A percentile compares a stretch with the other conserved stretches of the same genome.
Conservation (phyloP, 92 coral and sea anemone genomes). For the Scolanthus callimorphus region DNA sequence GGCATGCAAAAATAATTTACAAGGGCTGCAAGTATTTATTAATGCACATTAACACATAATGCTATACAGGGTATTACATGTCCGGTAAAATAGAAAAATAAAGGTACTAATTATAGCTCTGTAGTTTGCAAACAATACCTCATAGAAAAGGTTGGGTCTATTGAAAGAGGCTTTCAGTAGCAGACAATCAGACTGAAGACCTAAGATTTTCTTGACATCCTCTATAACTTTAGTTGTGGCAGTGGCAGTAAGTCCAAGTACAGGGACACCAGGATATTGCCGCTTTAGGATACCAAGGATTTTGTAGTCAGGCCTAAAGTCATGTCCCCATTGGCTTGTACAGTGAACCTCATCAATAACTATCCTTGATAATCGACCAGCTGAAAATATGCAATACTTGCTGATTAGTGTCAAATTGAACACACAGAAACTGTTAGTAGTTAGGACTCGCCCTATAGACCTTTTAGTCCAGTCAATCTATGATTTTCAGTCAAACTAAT, state of each 20-base stretch:
- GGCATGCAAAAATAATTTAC: not conserved
- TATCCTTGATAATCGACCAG: conserved; percentile 73
- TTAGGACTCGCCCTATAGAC: not conserved
- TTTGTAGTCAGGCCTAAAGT: conserved; percentile 97
- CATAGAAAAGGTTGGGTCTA: conserved; percentile 87
- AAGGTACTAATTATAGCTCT: not conserved
- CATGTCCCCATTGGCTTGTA: conserved; percentile 99
- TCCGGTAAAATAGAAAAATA: too few relatives aligned
- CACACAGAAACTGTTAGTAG: not conserved
- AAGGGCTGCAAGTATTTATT: not conserved
- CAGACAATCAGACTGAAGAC: conserved; percentile 69
- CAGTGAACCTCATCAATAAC: conserved; percentile 98
- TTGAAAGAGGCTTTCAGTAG: conserved; percentile 91
- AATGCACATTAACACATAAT: not conserved
- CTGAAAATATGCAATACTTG: too few relatives aligned
- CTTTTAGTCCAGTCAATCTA: too few relatives aligned
- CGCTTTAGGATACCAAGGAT: conserved; percentile 94
- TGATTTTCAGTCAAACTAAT: too few relatives aligned
- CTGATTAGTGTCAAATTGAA: too few relatives aligned
- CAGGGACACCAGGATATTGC: conserved; percentile 88
- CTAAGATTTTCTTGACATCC: conserved; percentile 90
- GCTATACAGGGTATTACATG: too few relatives aligned
- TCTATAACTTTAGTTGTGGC: conserved; percentile 92
- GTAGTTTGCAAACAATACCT: conserved; percentile 45
- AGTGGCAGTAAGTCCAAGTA: conserved; percentile 94